Conservation (phyloP, 2,797 vertebrate species). For the Ctenosaura bakeri region DNA sequence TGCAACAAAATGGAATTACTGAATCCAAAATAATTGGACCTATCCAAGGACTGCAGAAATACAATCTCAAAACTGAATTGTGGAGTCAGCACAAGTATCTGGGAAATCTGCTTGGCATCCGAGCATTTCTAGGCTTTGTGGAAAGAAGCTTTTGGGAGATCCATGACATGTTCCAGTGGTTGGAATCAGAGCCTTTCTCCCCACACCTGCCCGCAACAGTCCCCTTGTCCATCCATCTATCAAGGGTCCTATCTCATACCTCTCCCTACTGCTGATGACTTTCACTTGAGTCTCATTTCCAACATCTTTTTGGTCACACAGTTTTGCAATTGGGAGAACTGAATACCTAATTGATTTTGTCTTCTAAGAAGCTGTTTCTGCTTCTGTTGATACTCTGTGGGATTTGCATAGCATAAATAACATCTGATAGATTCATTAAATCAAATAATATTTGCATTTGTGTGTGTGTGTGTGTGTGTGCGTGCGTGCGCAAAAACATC, state of each 20-base stretch:
- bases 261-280: not conserved
- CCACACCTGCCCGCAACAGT: not conserved
- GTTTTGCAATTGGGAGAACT: not conserved
- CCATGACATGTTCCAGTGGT: not conserved
- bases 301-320: not conserved
- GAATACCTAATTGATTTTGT: not conserved
- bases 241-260: not conserved
- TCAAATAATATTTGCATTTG: not conserved
- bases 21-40: not conserved
- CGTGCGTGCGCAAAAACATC: not conserved
- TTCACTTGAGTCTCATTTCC: not conserved
- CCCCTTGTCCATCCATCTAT: not conserved
- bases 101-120: not conserved
- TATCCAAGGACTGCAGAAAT: not conserved
- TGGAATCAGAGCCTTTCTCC: not conserved
- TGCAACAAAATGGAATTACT: not conserved
- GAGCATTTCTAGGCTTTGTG: not conserved
- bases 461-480: too few species aligned
- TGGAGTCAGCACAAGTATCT: not conserved
- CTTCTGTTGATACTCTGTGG: not conserved
- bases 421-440: constrained; percentile 10
- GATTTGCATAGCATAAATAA: constrained; percentile 10
- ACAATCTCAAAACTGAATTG: not conserved
- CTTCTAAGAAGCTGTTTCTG: not conserved
- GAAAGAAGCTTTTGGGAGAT: not conserved